Evolutionary conservation across 2,888 invertebrate genomes (phyloP).

Genomic region (Andrena marginata): DNA sequence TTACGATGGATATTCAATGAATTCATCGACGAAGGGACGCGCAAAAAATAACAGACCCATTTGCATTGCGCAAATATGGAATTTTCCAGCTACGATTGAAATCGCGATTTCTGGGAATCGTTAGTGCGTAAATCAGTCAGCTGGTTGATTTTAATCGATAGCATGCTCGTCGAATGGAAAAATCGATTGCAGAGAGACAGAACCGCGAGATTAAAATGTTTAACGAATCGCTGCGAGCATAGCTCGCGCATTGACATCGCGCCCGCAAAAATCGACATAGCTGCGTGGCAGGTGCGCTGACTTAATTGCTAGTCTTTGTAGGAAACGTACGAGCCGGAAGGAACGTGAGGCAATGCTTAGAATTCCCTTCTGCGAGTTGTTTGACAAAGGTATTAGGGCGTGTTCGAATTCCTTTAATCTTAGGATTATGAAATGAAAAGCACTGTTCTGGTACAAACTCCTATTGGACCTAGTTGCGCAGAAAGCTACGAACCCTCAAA

Average conservation of each 20-base stretch:
- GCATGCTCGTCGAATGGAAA: background rate
- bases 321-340: constrained; percentile 37
- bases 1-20: background rate
- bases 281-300: constrained; percentile 45
- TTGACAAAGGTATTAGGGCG: background rate
- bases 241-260: background rate
- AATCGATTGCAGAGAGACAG: background rate
- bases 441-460: no score
- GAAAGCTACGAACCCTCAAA: no score
- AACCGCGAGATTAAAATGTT: background rate
- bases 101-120: background rate
- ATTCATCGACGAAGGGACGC: background rate
- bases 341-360: constrained; percentile 37
- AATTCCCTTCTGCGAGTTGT: constrained; percentile 32
- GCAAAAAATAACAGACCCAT: background rate
- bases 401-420: background rate
- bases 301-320: constrained; percentile 57
- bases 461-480: no score
- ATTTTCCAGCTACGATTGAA: constrained; percentile 1
- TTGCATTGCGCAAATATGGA: constrained; percentile 1
- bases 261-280: constrained; percentile 33
- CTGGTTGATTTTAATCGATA: constrained; percentile 21
- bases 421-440: background rate
- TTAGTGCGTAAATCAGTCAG: background rate
- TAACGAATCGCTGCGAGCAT: background rate